A percentile compares a stretch with the other conserved stretches of the same genome.
These are phyloP conservation scores for Rhabdomys dilectus DNA, from an alignment of 2,113 vertebrate genomes.

Conservation along the genomic window DNA sequence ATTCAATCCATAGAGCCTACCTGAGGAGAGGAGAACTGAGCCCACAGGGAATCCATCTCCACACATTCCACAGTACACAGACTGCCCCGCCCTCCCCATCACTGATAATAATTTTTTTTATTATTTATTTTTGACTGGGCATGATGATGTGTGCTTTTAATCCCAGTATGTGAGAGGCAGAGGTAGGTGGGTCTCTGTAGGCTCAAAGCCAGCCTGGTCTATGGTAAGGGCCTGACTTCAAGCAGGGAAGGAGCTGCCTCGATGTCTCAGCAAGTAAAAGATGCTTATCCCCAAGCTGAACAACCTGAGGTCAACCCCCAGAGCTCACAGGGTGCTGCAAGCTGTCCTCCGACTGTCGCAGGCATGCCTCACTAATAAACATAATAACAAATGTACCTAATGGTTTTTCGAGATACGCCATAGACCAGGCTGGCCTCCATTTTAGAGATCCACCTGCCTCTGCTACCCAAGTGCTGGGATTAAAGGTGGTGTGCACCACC, in stretches of 20 bases:
- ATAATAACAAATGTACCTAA: neutral
- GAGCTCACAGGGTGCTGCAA: neutral
- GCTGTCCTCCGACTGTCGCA: neutral
- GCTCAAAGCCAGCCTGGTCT: neutral
- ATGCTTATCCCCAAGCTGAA: neutral
- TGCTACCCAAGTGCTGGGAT: neutral
- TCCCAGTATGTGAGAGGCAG: neutral
- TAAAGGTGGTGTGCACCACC: neutral
- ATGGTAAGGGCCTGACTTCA: neutral
- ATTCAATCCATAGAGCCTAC: neutral
- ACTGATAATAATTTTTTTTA: neutral
- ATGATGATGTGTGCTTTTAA: neutral
- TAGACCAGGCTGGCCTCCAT: neutral
- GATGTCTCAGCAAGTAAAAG: neutral
- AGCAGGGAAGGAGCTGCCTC: neutral
- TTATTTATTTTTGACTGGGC: neutral
- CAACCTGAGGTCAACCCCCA: neutral
- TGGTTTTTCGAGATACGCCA: neutral
- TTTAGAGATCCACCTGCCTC: neutral
- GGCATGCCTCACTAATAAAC: neutral
- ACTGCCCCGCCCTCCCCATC: neutral
- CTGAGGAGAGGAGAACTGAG: neutral
- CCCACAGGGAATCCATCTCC: neutral
- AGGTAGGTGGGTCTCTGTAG: neutral
- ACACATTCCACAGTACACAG: neutral